Evolutionary conservation across 2,113 vertebrate genomes (phyloP).

Genomic region (Morone saxatilis): DNA sequence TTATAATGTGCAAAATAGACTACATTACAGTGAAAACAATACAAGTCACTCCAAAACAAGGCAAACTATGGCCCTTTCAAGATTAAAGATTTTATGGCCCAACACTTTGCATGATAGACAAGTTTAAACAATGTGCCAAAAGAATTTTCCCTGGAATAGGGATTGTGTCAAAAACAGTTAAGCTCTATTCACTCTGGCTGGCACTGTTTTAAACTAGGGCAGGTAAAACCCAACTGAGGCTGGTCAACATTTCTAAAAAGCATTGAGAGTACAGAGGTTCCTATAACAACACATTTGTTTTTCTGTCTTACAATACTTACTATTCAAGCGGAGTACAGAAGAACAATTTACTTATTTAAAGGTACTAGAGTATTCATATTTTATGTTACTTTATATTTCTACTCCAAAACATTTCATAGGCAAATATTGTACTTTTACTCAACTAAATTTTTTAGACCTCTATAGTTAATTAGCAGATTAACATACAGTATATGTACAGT

Average conservation of each 20-base stretch:
- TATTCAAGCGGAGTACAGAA: background rate
- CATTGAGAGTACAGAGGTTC: background rate
- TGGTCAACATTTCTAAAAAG: background rate
- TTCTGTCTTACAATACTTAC: background rate
- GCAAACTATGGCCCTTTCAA: background rate
- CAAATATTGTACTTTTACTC: background rate
- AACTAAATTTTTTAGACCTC: background rate
- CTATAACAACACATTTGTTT: background rate
- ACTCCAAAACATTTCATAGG: background rate
- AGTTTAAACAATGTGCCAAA: background rate
- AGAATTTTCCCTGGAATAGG: background rate
- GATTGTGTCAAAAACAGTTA: background rate
- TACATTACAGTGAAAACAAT: background rate
- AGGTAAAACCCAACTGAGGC: background rate
- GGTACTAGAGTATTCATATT: background rate
- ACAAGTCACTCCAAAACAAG: background rate
- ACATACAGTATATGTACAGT: background rate
- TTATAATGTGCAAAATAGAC: background rate
- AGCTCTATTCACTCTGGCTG: background rate
- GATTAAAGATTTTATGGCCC: background rate
- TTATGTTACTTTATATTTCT: background rate
- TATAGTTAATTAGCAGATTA: background rate
- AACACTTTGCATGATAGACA: background rate
- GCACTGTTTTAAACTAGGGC: background rate
- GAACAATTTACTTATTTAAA: background rate